Evolutionary conservation across 1,140 invertebrate genomes (phyloP).

Genomic region (Parapsyche elsis): DNA sequence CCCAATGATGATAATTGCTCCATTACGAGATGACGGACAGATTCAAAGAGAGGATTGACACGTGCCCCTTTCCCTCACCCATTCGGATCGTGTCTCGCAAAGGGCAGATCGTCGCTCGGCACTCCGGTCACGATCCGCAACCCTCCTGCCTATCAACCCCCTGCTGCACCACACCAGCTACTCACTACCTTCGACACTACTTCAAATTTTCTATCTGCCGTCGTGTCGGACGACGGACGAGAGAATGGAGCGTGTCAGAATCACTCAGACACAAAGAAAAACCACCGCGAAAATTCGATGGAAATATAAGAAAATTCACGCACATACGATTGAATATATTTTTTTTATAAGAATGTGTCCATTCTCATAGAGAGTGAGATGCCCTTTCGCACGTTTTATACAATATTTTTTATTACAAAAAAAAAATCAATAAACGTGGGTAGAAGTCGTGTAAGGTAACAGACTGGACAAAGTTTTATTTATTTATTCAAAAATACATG

Average conservation of each 20-base stretch:
- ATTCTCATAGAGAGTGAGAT: no score
- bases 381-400: no score
- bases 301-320: no score
- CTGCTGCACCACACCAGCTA: no score
- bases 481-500: no score
- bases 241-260: conserved; percentile 3
- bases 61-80: background rate
- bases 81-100: background rate
- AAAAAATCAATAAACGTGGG: no score
- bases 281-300: background rate
- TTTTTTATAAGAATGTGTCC: no score
- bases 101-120: background rate
- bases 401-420: no score
- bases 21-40: background rate
- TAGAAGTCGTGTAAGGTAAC: no score
- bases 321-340: no score
- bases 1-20: background rate
- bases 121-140: conserved; percentile 4
- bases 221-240: background rate
- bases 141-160: background rate
- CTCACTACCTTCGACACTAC: background rate
- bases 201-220: background rate
- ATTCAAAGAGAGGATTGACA: background rate
- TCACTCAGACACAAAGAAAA: background rate
- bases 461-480: no score